These are phyloP conservation scores for Ariolimax columbianus DNA, from an alignment of 2,888 invertebrate genomes.

Conservation along the genomic window DNA sequence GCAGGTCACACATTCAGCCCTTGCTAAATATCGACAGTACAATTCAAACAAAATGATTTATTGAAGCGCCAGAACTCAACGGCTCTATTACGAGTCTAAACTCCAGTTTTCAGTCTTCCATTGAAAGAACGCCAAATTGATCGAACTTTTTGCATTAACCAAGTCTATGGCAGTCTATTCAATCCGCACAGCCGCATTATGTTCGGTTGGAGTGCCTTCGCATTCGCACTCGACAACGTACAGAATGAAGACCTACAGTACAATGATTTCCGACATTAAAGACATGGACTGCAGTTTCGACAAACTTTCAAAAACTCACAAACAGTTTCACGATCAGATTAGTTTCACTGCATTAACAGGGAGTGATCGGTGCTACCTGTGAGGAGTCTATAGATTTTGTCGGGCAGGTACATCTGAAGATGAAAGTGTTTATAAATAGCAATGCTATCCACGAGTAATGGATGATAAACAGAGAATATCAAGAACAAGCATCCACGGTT, in stretches of 20 bases:
- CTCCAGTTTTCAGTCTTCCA: constrained; percentile 9
- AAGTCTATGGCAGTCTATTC: background rate
- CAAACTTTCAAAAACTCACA: background rate
- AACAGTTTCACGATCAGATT: background rate
- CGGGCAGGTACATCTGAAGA: no score
- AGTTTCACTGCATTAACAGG: background rate
- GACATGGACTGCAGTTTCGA: background rate
- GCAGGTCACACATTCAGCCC: background rate
- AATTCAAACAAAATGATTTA: constrained; percentile 14
- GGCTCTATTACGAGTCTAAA: constrained; percentile 20
- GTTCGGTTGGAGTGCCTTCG: background rate
- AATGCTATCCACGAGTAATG: no score
- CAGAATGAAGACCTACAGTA: background rate
- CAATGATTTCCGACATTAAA: constrained; percentile 13
- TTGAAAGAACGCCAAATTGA: background rate
- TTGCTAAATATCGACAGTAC: background rate
- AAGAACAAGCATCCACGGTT: no score
- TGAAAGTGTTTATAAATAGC: no score
- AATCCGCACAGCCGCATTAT: constrained; percentile 2
- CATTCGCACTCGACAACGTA: background rate
- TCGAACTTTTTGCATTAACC: constrained; percentile 4
- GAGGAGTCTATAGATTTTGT: no score
- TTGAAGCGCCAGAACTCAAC: background rate
- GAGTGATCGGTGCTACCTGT: background rate
- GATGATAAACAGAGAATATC: no score